Conservation (phyloP, 2,113 vertebrate species). For the Rhineura floridana region DNA sequence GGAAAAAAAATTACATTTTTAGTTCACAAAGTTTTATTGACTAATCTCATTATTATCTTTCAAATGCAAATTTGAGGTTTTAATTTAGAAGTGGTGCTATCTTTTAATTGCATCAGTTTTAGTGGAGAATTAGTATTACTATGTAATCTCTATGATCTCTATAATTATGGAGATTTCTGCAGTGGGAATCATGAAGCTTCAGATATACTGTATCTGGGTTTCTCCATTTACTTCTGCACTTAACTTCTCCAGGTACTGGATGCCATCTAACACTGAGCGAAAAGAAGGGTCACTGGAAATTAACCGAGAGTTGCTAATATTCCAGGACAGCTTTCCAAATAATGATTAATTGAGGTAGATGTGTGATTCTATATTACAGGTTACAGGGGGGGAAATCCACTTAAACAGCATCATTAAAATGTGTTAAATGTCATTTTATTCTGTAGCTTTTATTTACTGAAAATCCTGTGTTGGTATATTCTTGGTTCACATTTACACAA, state of each 20-base stretch:
- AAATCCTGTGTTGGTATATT: not conserved
- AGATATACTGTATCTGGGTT: conserved; percentile 61
- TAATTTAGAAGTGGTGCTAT: conserved; percentile 71
- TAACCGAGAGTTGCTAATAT: not conserved
- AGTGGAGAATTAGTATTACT: conserved; percentile 72
- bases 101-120: conserved; percentile 78
- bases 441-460: not conserved
- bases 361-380: not conserved
- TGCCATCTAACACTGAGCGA: conserved; percentile 37
- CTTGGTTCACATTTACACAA: not conserved
- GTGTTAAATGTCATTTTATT: not conserved
- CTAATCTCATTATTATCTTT: conserved; percentile 75
- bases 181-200: conserved; percentile 64
- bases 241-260: conserved; percentile 54
- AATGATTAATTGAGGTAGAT: conserved; percentile 42
- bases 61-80: conserved; percentile 73
- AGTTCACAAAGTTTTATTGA: conserved; percentile 70
- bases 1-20: conserved; percentile 57
- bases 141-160: conserved; percentile 71
- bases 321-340: conserved; percentile 45
- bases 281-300: conserved; percentile 25
- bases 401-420: conserved; percentile 3
- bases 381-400: not conserved
- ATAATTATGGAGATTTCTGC: conserved; percentile 73
- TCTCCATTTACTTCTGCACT: conserved; percentile 51